Evolutionary conservation across 2,797 vertebrate species (phyloP), one percentile per base, ranked within the genome.

Genomic region (Phalloptychus januarius): DNA sequence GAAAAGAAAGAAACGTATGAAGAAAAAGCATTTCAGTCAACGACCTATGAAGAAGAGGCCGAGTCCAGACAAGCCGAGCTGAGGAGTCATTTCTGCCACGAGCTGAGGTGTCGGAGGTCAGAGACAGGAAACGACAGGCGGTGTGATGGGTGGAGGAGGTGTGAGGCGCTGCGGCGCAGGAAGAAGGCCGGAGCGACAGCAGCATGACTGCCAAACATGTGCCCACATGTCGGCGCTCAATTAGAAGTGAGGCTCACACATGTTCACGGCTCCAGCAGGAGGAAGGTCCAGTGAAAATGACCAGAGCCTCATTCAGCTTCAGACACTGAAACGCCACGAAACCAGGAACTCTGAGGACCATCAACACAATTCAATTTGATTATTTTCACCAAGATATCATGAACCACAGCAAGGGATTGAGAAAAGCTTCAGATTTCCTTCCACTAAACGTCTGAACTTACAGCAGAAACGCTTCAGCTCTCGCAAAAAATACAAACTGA

Each of bases 181-280:
- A 2, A 16, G 44, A 63, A 38, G 67, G 36, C 25, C 72, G 16
- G 67, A 71, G 67, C 23, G 38, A 5, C 65, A 13, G 65, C 38
- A 42, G 38, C 67, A 45, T 45, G 50, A 81, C 74, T 56, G 70
- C 33, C 67, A 80, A 86, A 86, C 91, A 79, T 90, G 91, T 80
- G 82, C 72, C 13, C 25, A 91, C 91, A 88, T 85, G 89, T 77
- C 77, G 4, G 75, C 11, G 76, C 75, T 92, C 87, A 89, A 90
- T 94, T 88, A 93, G 83, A 87, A 73, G 90, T 72, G 89, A 85
- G 36, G 72, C 61, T 81, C 69, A 36, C 11, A 42, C 42, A n/a
- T 71, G 45, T 78, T 79, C 76, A 71, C 86, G 71, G 83, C 79
- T 85, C 77, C 79, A 75, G 74, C 82, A 76, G 83, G 77, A 87